Conservation (phyloP, 2,797 vertebrate species). For the Clarias fuscus region DNA sequence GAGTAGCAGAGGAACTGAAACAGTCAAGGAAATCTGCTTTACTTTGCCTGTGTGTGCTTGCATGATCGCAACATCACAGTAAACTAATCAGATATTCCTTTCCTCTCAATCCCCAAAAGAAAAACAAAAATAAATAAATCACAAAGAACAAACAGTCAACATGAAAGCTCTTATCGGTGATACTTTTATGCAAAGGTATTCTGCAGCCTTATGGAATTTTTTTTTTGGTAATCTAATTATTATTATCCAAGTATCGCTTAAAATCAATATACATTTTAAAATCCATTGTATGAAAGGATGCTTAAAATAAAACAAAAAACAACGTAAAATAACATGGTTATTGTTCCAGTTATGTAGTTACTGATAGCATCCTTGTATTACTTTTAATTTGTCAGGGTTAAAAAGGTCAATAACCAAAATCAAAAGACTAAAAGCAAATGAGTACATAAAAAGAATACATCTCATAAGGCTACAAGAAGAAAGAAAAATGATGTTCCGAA, state of each 20-base stretch:
- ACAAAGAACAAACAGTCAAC: constrained; percentile 82
- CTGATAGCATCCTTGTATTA: constrained; percentile 79
- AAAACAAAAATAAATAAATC: constrained; percentile 71
- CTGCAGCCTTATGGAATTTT: constrained; percentile 99
- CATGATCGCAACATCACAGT: constrained; percentile 81
- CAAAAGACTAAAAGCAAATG: constrained; percentile 73
- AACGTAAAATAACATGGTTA: constrained; percentile 42
- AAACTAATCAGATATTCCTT: constrained; percentile 89
- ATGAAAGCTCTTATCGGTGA: constrained; percentile 90
- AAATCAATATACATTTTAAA: constrained; percentile 46
- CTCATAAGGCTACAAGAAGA: constrained; percentile 99
- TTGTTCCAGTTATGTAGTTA: constrained; percentile 57
- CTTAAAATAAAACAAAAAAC: constrained; percentile 50
- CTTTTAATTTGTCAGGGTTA: constrained; percentile 59
- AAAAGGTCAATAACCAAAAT: constrained; percentile 67
- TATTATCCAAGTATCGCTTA: constrained; percentile 31
- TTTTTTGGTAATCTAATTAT: constrained; percentile 51
- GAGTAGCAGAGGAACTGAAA: constrained; percentile 90
- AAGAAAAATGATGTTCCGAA: constrained; percentile 99
- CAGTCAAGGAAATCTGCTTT: constrained; percentile 89
- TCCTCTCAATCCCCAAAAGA: constrained; percentile 88
- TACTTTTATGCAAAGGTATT: constrained; percentile 89
- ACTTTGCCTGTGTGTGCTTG: constrained; percentile 83
- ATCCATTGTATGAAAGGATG: constrained; percentile 74
- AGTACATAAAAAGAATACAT: constrained; percentile 75